phyloP scores from a whole-genome alignment of 2,113 vertebrate species.

The Canis aureus region DNA sequence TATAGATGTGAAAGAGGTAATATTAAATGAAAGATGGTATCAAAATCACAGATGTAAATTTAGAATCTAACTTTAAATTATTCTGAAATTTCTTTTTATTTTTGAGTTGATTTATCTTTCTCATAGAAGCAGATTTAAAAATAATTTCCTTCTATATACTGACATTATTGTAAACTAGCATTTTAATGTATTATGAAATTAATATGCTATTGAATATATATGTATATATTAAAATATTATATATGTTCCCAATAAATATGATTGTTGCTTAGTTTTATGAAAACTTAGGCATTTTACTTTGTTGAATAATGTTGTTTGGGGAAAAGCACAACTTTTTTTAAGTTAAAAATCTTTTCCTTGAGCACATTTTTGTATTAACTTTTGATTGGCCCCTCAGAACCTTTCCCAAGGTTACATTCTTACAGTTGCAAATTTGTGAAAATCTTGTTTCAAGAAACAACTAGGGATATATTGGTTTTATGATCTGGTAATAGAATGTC shows the following conservation, averaged over 20 bases:
- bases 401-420: constrained; percentile 69
- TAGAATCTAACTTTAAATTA: constrained; percentile 4
- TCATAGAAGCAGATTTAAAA: not conserved
- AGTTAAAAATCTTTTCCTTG: constrained; percentile 29
- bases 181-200: not conserved
- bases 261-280: not conserved
- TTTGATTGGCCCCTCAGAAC: constrained; percentile 51
- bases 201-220: not conserved
- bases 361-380: constrained; percentile 59
- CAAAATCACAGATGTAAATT: not conserved
- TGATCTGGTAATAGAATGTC: constrained; percentile 69
- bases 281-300: constrained; percentile 20
- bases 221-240: not conserved
- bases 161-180: not conserved
- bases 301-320: not conserved
- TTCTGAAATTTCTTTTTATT: not conserved
- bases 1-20: not conserved
- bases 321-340: not conserved
- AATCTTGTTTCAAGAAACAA: constrained; percentile 73
- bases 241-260: not conserved
- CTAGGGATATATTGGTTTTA: constrained; percentile 61
- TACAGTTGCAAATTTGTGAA: constrained; percentile 77
- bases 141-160: not conserved
- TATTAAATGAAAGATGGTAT: not conserved
- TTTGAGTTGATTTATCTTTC: not conserved